These are phyloP conservation scores for Poeciliopsis turneri DNA, from an alignment of 2,797 vertebrate species.

Conservation along the genomic window DNA sequence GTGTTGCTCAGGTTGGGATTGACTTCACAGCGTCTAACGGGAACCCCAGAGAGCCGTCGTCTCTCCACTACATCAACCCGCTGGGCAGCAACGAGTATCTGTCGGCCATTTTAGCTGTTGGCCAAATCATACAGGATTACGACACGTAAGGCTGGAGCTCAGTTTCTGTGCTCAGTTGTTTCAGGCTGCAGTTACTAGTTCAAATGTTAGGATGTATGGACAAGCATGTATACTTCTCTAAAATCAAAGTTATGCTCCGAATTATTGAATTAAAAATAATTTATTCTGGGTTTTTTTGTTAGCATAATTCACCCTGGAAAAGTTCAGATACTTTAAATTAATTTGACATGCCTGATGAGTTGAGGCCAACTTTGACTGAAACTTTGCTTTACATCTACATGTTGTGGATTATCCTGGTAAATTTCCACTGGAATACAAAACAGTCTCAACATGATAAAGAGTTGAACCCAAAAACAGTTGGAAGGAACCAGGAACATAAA, in stretches of 20 bases:
- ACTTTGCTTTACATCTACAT: background rate
- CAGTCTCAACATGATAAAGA: background rate
- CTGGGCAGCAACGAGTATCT: slow-evolving; percentile 97
- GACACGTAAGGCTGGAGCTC: slow-evolving; percentile 87
- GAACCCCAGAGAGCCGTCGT: slow-evolving; percentile 92
- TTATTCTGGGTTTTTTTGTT: background rate
- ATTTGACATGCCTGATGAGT: background rate
- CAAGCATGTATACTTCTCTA: no score
- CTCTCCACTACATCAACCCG: slow-evolving; percentile 97
- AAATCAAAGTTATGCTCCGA: background rate
- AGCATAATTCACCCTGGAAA: background rate
- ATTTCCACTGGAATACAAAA: background rate
- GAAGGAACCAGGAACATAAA: background rate
- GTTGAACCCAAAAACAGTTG: background rate
- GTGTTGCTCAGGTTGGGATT: slow-evolving; percentile 89
- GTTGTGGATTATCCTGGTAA: background rate
- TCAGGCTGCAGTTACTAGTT: background rate
- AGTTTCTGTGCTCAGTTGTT: background rate
- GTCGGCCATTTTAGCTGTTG: slow-evolving; percentile 95
- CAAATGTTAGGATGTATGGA: no score
- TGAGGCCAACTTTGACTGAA: background rate
- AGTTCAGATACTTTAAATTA: background rate
- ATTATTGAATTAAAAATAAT: background rate
- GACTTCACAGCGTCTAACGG: slow-evolving; percentile 99
- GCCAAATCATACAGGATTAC: slow-evolving; percentile 99